Evolutionary conservation across 1,140 invertebrate genomes (phyloP).

Genomic region (Leptinotarsa lineolata): DNA sequence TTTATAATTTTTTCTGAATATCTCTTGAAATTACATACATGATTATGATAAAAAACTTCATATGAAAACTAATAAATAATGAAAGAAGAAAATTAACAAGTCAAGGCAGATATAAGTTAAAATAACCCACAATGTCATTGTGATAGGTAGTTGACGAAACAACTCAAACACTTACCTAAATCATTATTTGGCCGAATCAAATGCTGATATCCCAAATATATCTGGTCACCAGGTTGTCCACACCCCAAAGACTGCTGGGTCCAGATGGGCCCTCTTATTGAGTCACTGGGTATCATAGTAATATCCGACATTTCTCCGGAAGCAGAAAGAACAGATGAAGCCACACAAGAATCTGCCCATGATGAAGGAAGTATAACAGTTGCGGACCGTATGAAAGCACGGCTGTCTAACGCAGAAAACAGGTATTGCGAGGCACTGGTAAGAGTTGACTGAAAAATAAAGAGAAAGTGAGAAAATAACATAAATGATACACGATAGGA

Average conservation of each 20-base stretch:
- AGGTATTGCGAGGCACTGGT: slow-evolving; percentile 59
- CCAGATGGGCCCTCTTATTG: slow-evolving; percentile 61
- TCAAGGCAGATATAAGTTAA: too few relatives aligned
- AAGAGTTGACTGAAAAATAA: slow-evolving; percentile 58
- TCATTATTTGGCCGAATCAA: slow-evolving; percentile 44
- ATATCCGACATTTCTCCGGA: slow-evolving; percentile 60
- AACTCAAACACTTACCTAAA: neutral
- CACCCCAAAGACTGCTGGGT: slow-evolving; percentile 66
- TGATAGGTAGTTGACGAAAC: too few relatives aligned
- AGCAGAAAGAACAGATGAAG: slow-evolving; percentile 49
- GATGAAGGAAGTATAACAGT: slow-evolving; percentile 61
- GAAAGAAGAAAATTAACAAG: too few relatives aligned
- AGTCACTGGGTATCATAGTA: slow-evolving; percentile 59
- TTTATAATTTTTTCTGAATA: too few relatives aligned
- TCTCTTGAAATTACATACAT: too few relatives aligned
- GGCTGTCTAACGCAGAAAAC: slow-evolving; percentile 60
- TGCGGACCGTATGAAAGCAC: slow-evolving; percentile 60
- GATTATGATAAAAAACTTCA: too few relatives aligned
- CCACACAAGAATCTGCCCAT: slow-evolving; percentile 61
- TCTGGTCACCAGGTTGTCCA: slow-evolving; percentile 64
- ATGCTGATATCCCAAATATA: slow-evolving; percentile 59
- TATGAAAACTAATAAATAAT: too few relatives aligned
- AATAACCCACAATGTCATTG: too few relatives aligned
- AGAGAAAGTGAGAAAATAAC: neutral
- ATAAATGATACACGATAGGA: neutral